Evolutionary conservation across 2,888 invertebrate species (phyloP).

Genomic region (Marasmarcha lunaedactyla): DNA sequence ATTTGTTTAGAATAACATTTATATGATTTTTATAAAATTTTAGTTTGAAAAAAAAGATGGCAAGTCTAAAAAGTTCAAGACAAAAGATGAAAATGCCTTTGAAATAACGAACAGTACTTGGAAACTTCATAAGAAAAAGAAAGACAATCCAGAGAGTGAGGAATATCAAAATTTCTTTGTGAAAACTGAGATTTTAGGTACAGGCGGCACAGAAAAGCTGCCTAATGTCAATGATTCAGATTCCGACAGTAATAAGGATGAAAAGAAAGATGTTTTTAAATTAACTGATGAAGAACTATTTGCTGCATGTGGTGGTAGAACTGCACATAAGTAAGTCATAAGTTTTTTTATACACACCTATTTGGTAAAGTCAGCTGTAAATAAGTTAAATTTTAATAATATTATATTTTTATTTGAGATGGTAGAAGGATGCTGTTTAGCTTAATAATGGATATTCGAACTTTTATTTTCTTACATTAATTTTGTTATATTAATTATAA

Average conservation of each 20-base stretch:
- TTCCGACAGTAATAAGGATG: slow-evolving; percentile 27
- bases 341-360: neutral
- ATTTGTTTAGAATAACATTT: too few relatives aligned
- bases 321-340: slow-evolving; percentile 80
- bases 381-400: too few relatives aligned
- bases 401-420: too few relatives aligned
- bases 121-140: slow-evolving; percentile 37
- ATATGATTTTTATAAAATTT: slow-evolving; percentile 2
- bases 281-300: slow-evolving; percentile 85
- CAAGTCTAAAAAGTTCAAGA: slow-evolving; percentile 49
- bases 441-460: too few relatives aligned
- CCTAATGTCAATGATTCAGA: slow-evolving; percentile 21
- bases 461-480: too few relatives aligned
- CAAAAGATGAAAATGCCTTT: slow-evolving; percentile 26
- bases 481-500: too few relatives aligned
- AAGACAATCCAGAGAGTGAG: slow-evolving; percentile 20
- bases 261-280: slow-evolving; percentile 29
- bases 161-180: slow-evolving; percentile 49
- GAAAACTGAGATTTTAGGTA: slow-evolving; percentile 20
- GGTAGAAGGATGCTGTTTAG: too few relatives aligned
- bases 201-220: neutral
- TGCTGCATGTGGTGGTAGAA: slow-evolving; percentile 82
- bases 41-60: slow-evolving; percentile 52
- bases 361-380: too few relatives aligned
- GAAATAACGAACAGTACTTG: slow-evolving; percentile 51